These are phyloP conservation scores for Drosophila kambysellisi DNA, from an alignment of 2,888 invertebrate species.

Conservation along the genomic window DNA sequence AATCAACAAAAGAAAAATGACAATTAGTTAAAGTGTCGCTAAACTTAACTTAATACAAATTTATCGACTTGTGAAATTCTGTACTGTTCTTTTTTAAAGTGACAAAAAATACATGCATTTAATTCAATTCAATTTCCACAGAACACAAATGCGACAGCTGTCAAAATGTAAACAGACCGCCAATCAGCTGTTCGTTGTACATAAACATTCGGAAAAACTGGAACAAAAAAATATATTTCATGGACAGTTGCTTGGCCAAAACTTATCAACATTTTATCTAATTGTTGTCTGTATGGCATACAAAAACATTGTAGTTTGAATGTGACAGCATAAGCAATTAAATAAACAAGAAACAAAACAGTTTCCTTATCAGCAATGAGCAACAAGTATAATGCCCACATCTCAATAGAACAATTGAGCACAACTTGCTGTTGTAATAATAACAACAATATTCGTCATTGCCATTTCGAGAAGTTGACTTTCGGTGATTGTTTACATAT, in stretches of 20 bases:
- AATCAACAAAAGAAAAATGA: neutral
- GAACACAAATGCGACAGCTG: neutral
- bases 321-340: constrained; percentile 21
- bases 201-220: neutral
- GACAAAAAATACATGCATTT: neutral
- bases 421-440: neutral
- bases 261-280: constrained; percentile 35
- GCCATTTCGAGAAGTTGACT: constrained; percentile 22
- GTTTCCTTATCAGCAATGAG: constrained; percentile 56
- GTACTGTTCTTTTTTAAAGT: neutral
- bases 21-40: neutral
- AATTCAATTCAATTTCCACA: neutral
- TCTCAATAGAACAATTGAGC: constrained; percentile 21
- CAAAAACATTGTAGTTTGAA: neutral
- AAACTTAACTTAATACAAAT: neutral
- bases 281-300: neutral
- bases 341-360: constrained; percentile 16
- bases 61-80: neutral
- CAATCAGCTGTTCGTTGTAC: neutral
- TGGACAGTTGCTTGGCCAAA: neutral
- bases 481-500: constrained; percentile 3
- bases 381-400: constrained; percentile 38
- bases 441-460: neutral
- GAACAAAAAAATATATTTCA: neutral
- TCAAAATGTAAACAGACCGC: neutral